These are phyloP conservation scores for Amorpha juglandis DNA, from an alignment of 2,888 invertebrate genomes.

Conservation along the genomic window DNA sequence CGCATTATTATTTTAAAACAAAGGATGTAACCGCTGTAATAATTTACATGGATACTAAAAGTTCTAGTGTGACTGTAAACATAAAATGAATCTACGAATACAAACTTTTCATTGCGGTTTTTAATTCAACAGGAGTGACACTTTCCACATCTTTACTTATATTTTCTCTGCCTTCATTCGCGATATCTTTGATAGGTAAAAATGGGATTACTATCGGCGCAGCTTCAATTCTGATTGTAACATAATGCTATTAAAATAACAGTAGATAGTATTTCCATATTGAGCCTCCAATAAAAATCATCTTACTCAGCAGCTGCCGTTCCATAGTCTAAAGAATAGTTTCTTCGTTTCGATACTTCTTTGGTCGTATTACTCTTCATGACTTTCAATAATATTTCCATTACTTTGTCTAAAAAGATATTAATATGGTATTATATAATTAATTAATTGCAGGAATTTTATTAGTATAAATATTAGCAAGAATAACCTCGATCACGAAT, in stretches of 20 bases:
- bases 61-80: neutral
- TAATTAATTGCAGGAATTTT: conserved; percentile 1
- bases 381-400: conserved; percentile 51
- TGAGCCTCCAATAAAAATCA: neutral
- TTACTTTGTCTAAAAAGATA: conserved; percentile 49
- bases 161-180: conserved; percentile 57
- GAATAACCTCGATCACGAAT: conserved; percentile 62
- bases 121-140: conserved; percentile 50
- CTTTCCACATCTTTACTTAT: conserved; percentile 52
- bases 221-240: conserved; percentile 50
- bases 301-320: conserved; percentile 61
- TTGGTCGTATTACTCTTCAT: conserved; percentile 57
- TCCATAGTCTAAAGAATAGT: conserved; percentile 55
- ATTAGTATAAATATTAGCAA: neutral
- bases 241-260: conserved; percentile 2
- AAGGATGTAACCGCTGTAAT: too few species aligned
- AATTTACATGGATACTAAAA: too few species aligned
- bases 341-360: conserved; percentile 50
- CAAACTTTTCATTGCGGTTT: conserved; percentile 60
- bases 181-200: conserved; percentile 64
- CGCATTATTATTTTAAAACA: neutral
- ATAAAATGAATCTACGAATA: neutral
- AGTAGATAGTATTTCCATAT: neutral
- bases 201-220: conserved; percentile 58
- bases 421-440: conserved; percentile 5